Base-by-base conservation (phyloP, 1,140 invertebrate genomes). In the Tetramorium alpestre region DNA sequence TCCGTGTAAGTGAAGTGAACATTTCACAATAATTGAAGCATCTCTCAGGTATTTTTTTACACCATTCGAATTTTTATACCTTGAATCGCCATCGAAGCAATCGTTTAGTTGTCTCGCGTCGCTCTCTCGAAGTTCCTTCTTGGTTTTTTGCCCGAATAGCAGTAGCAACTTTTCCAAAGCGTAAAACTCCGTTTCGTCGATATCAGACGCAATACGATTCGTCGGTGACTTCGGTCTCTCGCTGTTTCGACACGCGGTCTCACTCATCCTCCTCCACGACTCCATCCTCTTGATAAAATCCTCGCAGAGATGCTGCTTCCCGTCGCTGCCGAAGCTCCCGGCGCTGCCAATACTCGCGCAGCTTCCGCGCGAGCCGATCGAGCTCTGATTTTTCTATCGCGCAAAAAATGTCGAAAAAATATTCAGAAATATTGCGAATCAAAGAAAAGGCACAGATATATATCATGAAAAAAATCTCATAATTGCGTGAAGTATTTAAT, bases 281-380 rank as follows among this genome's bases (percentile, higher is more conserved):
- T 97, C 97, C 97, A 97, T 95, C 96, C 96, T 97, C 88, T 97
- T 97, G 2, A 97, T 94, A 85, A 97, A 97, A 87, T 97, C 97
- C 64, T 97, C 97, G 10, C 96, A 96, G 2, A 97, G 91, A 58
- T 96, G 96, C 77, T 96, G 95, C 49, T 96, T 96, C 22, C 96
- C 96, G 4, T 88, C 64, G 22, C 60, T 89, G 0, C 11, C 60
- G 2, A 56, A 49, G 25, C 81, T 87, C 0, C 76, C 80, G 4
- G 47, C 56, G 49, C 87, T 88, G 10, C 73, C 85, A 18, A 72
- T 85, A 16, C 60, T 87, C 2, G 77, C 87, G 4, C 33, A 85
- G 33, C 64, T 75, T 7, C 58, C 51, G 1, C 65, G 77, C 2
- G 58, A 54, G 0, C 69, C 62, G 6, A 38, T 33, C 0, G 51